Evolutionary conservation across 2,797 vertebrate species (phyloP).

Genomic region (Glyptemys insculpta): DNA sequence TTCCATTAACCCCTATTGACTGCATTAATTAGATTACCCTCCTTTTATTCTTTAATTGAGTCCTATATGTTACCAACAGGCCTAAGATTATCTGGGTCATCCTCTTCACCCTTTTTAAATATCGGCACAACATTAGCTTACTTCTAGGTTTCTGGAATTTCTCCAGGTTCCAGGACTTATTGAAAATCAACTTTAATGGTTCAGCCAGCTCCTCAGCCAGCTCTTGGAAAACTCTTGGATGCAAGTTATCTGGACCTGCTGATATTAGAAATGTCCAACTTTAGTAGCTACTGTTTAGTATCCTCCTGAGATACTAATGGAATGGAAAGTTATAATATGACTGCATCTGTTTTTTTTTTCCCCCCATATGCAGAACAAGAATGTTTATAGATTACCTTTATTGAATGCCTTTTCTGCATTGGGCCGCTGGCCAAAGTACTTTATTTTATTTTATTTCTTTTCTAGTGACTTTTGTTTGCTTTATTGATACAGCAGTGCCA

Average conservation of each 20-base stretch:
- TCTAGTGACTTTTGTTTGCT: not conserved
- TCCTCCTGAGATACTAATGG: not conserved
- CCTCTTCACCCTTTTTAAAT: not conserved
- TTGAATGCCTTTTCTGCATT: not conserved
- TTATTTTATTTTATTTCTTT: not conserved
- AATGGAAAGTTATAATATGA: not conserved
- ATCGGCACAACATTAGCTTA: not conserved
- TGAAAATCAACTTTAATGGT: not conserved
- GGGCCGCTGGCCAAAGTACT: not conserved
- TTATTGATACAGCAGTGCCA: conserved; percentile 38
- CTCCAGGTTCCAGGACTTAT: not conserved
- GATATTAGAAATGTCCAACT: not conserved
- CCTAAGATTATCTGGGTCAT: not conserved
- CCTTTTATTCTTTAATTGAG: not conserved
- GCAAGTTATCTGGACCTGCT: not conserved
- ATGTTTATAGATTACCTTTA: not conserved
- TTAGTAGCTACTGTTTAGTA: not conserved
- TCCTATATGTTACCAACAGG: not conserved
- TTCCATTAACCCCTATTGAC: not conserved
- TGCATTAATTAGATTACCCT: not conserved
- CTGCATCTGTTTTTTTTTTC: not conserved
- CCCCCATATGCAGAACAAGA: not conserved
- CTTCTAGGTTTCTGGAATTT: not conserved
- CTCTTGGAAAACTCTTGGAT: not conserved
- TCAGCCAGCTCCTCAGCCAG: not conserved